Base-by-base conservation (phyloP, 1,140 invertebrate species). In the Galendromus occidentalis region DNA sequence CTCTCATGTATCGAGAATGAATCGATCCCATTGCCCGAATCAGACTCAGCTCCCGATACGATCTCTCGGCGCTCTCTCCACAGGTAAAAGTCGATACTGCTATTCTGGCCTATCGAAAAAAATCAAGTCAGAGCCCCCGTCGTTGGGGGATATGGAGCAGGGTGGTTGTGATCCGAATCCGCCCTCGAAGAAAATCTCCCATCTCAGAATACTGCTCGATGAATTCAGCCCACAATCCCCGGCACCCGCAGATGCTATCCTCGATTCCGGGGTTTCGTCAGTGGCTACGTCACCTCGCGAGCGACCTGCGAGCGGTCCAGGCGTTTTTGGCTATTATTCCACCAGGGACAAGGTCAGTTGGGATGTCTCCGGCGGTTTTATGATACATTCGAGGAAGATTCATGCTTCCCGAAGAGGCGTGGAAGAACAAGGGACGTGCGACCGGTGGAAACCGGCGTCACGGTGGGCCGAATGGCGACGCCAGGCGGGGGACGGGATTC, bases 41-140 rank as follows among this genome's bases (percentile, higher is more conserved):
- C n/a, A n/a, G n/a, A n/a, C n/a, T n/a, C n/a, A n/a, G n/a, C n/a
- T n/a, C n/a, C n/a, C n/a, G n/a, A n/a, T n/a, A n/a, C n/a, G n/a
- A n/a, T n/a, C n/a, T n/a, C n/a, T n/a, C n/a, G 45, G 7, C 42
- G 14, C 28, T 47, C 14, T 22, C 28, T 14, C 28, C 14, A 22
- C 51, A 59, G 51, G 51, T 2, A 59, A 59, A 14, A 59, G 51
- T 59, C 51, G 51, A 17, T 59, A 59, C 9, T 69, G 18, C 42
- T 65, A 30, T 28, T 51, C 42, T 42, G 20, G 39, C 33, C 14
- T 65, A 22, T 59, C 51, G 22, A 59, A 59, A 9, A 59, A 59
- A 33, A 33, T 59, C 22, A 59, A 59, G 33, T 59, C 51, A 22
- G 51, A 59, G 20, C 22, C 51, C 22, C 51, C 51, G 5, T 59